Base-by-base conservation (phyloP, 1,140 invertebrate genomes). In the Neocloeon triangulifer region DNA sequence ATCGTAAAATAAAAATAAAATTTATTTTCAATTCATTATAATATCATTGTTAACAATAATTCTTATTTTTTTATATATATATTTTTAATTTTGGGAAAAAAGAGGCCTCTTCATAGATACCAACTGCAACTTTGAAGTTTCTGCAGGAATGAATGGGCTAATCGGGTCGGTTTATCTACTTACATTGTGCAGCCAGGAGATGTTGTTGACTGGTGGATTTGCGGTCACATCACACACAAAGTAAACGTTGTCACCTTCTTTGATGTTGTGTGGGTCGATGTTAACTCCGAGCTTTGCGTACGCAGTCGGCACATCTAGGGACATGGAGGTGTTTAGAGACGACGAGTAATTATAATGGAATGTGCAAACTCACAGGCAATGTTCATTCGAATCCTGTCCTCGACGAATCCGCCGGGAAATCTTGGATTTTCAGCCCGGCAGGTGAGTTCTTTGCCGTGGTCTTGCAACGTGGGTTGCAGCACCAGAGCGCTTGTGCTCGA, bases 401-500 rank as follows among this genome's bases (percentile, higher is more conserved):
- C 66, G 39, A 70, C 56, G 33, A 61, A 58, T 36, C 65, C 61
- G 37, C 56, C 55, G n/a, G 61, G 62, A 33, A 74, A 59, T 26
- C 55, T 52, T 30, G 61, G 62, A 50, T 74, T 74, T 39, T 65
- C 62, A 10, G 66, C 66, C n/a, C 66, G 58, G 44, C 70, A 74
- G 28, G 62, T 61, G 22, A 73, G 50, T 35, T 61, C 56, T 38
- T 69, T 64, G 13, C 65, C 61, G 30, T 62, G 54, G 48, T 69
- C 60, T 32, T 67, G 63, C 30, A 55, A 50, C 18, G 45, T 55
- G 4, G 63, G 62, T 20, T 50, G 50, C 43, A 65, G 58, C 38
- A 56, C 53, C 4, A 69, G 44, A 25, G 55, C 52, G 40, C 62
- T 67, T 34, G 53, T 46, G 19, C 31, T 39, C 21, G 19, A 21